Percentiles rank a stretch among this genome's conserved stretches.
Evolutionary conservation across 2,888 invertebrate species (phyloP).

Genomic region (Podabrus alpinus): DNA sequence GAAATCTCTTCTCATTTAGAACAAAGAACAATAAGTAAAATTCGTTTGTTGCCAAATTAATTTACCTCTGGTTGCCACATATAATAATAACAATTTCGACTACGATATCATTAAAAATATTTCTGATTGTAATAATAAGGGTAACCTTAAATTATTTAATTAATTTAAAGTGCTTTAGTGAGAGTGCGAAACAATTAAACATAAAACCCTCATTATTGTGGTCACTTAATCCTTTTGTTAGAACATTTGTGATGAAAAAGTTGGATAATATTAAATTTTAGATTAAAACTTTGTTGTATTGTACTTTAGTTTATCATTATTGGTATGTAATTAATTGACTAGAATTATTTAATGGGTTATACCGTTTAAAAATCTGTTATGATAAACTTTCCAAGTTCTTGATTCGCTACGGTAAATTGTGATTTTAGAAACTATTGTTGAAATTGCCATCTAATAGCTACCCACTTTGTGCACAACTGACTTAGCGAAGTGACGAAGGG

Average conservation of each 20-base stretch:
- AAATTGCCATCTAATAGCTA: neutral
- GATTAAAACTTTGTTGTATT: neutral
- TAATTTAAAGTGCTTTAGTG: neutral
- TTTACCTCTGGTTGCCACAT: neutral
- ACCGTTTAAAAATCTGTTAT: neutral
- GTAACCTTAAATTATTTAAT: neutral
- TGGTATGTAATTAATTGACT: neutral
- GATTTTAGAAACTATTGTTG: neutral
- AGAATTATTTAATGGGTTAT: neutral
- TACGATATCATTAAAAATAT: neutral
- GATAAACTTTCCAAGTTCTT: neutral
- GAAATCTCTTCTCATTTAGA: neutral
- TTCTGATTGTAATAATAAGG: neutral
- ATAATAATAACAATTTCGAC: neutral
- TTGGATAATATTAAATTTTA: neutral
- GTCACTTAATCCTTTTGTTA: neutral
- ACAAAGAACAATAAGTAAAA: neutral
- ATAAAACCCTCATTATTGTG: neutral
- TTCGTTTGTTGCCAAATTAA: neutral
- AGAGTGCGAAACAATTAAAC: neutral
- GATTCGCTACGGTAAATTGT: neutral
- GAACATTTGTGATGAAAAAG: neutral
- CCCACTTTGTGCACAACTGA: neutral
- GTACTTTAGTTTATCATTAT: neutral
- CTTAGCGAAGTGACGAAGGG: neutral